These are phyloP conservation scores for Zoanthus sociatus DNA, from an alignment of 92 coral and sea anemone species.

Conservation along the genomic window DNA sequence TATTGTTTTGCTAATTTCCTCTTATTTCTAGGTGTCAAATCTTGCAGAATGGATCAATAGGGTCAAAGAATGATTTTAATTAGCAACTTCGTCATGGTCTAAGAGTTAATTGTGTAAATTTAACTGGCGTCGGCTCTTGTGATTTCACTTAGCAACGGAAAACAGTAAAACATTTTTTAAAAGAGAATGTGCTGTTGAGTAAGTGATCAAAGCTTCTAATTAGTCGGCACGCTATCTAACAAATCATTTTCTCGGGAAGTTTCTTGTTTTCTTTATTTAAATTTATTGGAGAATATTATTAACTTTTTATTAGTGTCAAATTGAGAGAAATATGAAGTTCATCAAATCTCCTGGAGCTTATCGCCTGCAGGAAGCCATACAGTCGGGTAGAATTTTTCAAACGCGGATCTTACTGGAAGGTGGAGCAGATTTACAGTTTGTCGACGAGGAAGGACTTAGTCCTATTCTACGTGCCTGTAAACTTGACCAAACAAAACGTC, in stretches of 20 bases:
- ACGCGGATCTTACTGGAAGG: conserved; percentile 81
- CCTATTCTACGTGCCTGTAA: conserved; percentile 88
- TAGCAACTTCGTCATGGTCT: not conserved
- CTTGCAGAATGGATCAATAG: too few relatives aligned
- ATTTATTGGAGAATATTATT: not conserved
- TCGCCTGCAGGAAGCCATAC: conserved; percentile 85
- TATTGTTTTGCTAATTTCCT: too few relatives aligned
- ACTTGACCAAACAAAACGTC: conserved; percentile 79
- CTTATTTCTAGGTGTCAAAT: not conserved
- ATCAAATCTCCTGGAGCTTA: conserved; percentile 43
- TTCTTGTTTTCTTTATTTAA: not conserved
- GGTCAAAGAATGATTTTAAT: not conserved
- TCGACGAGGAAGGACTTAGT: conserved; percentile 87
- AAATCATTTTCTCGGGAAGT: not conserved
- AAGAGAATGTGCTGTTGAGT: not conserved
- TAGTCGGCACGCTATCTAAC: conserved; percentile 11
- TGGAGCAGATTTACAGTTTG: conserved; percentile 67
- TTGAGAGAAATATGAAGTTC: conserved; percentile 37
- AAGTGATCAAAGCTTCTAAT: not conserved
- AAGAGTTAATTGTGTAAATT: not conserved
- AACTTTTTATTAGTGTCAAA: not conserved
- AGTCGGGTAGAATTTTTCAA: conserved; percentile 81
- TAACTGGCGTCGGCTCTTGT: not conserved
- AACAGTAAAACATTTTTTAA: conserved; percentile 26
- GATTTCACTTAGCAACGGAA: conserved; percentile 50